Base-by-base conservation (phyloP, 1,140 invertebrate species). In the Battus philenor region DNA sequence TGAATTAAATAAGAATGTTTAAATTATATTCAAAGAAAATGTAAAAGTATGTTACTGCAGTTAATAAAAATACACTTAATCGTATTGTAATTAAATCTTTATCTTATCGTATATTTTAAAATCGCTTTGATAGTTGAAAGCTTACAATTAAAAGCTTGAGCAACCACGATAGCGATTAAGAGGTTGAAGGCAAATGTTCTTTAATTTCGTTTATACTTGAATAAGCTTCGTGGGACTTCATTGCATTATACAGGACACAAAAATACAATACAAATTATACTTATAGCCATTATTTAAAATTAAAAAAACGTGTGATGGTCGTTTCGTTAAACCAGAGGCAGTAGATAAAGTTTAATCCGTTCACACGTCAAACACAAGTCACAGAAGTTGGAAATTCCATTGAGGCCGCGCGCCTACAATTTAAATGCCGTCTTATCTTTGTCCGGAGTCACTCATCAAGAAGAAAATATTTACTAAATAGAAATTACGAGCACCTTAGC, bases 381-480 rank as follows among this genome's bases (percentile, higher is more conserved):
- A 31, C 22, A 26, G 45, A 48, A 48, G 18, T 32, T 12, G 31
- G 17, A 32, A 29, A 54, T 44, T 38, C 43, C 50, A 29, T 29
- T 29, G 26, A n/a, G 48, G 27, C 53, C 45, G 34, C 49, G 51
- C 50, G 47, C 33, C 31, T 54, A 56, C 44, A 48, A 57, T 57
- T 51, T 57, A 48, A 61, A 61, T 60, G 46, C 31, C 16, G 7
- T 29, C 55, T 71, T 71, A 67, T 68, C 67, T 67, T 13, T 18
- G 15, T 45, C 31, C 22, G 36, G 47, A 64, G 47, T 58, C 59
- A 55, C 44, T 68, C 67, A 62, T 77, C 69, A 70, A 55, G 50
- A 52, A 59, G 55, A 60, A 80, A 80, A 80, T 78, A 80, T 80
- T 80, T 78, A 78, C 70, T 49, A 61, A 75, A 75, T 61, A 72